phyloP scores from a whole-genome alignment of 2,888 invertebrate genomes.

The Parthenolecanium corni region DNA sequence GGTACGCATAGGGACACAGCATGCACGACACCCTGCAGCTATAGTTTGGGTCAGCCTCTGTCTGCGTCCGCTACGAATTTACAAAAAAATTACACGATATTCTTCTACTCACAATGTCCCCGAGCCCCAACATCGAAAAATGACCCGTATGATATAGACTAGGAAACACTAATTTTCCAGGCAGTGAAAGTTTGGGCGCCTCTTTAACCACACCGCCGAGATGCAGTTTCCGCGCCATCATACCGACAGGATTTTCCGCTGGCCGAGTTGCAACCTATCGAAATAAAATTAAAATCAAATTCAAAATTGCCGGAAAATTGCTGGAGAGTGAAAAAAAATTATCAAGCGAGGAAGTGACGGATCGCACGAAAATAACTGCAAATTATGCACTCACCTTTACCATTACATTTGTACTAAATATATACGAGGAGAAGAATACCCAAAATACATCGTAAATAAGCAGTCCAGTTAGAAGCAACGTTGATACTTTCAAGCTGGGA shows the following conservation, averaged over 20 bases:
- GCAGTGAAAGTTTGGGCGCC: slow-evolving; percentile 87
- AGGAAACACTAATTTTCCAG: slow-evolving; percentile 94
- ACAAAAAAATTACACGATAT: no score
- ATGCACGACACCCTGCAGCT: no score
- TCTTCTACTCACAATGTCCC: slow-evolving; percentile 45
- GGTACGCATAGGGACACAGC: no score
- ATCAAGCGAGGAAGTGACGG: no score
- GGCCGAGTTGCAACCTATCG: slow-evolving; percentile 62
- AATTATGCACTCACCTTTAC: slow-evolving; percentile 62
- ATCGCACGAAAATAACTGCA: no score
- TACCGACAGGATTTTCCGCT: slow-evolving; percentile 83
- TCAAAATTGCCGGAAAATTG: not conserved
- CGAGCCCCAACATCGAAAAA: slow-evolving; percentile 77
- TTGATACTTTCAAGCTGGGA: slow-evolving; percentile 92
- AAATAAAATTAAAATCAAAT: not conserved
- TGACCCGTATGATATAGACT: slow-evolving; percentile 92
- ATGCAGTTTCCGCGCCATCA: slow-evolving; percentile 85
- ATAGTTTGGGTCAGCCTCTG: no score
- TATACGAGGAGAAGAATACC: slow-evolving; percentile 97
- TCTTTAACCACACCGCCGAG: slow-evolving; percentile 80
- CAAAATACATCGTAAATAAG: slow-evolving; percentile 95
- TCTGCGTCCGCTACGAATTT: no score
- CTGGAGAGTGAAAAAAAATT: not conserved
- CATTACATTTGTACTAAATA: slow-evolving; percentile 98
- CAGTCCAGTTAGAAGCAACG: slow-evolving; percentile 80